Percentiles rank a stretch among this genome's conserved stretches.
Evolutionary conservation across 2,888 invertebrate genomes (phyloP).

Genomic region (Eupithecia centaureata): DNA sequence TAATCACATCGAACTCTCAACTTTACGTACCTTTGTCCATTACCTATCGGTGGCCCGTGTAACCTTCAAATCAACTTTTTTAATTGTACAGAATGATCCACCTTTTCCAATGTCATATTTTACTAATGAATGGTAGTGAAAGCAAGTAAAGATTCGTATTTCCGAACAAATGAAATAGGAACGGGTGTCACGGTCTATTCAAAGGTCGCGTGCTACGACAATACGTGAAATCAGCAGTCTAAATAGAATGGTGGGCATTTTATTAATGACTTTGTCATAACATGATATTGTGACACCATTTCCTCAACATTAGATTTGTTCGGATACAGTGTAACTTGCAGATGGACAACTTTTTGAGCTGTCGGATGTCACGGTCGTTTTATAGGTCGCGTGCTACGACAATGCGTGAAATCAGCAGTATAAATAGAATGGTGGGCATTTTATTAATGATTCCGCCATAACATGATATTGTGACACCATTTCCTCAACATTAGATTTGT

Average conservation of each 20-base stretch:
- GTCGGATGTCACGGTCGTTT: conserved; percentile 2
- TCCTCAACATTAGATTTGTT: conserved; percentile 60
- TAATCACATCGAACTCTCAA: no score
- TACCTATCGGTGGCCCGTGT: no score
- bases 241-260: conserved; percentile 31
- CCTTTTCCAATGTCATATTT: not conserved
- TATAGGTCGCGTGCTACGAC: conserved; percentile 15
- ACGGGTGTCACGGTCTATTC: not conserved
- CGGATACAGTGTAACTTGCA: conserved; percentile 37
- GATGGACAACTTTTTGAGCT: no score
- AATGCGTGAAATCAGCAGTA: conserved; percentile 17
- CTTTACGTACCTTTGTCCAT: no score
- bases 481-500: conserved; percentile 60
- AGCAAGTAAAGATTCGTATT: not conserved
- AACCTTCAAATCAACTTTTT: not conserved
- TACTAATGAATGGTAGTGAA: not conserved
- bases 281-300: conserved; percentile 46
- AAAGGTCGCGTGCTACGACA: conserved; percentile 19
- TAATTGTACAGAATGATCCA: not conserved
- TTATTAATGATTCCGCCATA: conserved; percentile 37
- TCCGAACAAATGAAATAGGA: not conserved
- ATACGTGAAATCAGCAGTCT: conserved; percentile 14
- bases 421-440: conserved; percentile 30
- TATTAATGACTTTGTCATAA: conserved; percentile 37
- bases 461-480: conserved; percentile 45